phyloP scores from a whole-genome alignment of 23 tunicate species.

The Trididemnum miniatum region DNA sequence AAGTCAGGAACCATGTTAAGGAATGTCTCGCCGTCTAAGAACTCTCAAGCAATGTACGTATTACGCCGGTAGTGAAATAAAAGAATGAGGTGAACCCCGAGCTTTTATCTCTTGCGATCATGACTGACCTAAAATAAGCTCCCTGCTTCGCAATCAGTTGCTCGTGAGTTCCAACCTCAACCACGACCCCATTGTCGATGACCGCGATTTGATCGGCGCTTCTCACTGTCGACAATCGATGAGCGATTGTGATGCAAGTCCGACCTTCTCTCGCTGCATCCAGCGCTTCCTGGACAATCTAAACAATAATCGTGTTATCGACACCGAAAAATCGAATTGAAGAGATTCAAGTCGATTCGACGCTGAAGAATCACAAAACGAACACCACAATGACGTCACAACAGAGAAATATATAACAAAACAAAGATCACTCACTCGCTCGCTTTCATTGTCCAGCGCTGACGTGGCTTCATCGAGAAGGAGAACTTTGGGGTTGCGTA shows the following conservation, averaged over 20 bases:
- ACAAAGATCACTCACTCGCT: conserved; percentile 2
- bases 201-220: conserved; percentile 93
- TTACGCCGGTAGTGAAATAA: too few species aligned
- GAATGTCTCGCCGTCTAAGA: too few species aligned
- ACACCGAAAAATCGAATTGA: too few species aligned
- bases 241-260: conserved; percentile 88
- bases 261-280: conserved; percentile 85
- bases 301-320: not conserved
- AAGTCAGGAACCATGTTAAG: too few species aligned
- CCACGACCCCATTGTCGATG: conserved; percentile 78
- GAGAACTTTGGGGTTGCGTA: conserved; percentile 19
- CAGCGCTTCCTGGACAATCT: conserved; percentile 88
- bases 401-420: too few species aligned
- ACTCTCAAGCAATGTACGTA: too few species aligned
- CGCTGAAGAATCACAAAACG: not conserved
- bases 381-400: too few species aligned
- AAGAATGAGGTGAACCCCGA: too few species aligned
- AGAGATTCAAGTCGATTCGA: too few species aligned
- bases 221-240: conserved; percentile 86
- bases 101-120: too few species aligned
- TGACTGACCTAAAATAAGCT: conserved; percentile 87
- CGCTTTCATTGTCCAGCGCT: conserved; percentile 22
- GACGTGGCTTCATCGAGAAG: conserved; percentile 35
- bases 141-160: conserved; percentile 68
- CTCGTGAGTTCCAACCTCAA: conserved; percentile 88